Conservation (phyloP, 2,113 vertebrate species). For the Dromaius novaehollandiae region DNA sequence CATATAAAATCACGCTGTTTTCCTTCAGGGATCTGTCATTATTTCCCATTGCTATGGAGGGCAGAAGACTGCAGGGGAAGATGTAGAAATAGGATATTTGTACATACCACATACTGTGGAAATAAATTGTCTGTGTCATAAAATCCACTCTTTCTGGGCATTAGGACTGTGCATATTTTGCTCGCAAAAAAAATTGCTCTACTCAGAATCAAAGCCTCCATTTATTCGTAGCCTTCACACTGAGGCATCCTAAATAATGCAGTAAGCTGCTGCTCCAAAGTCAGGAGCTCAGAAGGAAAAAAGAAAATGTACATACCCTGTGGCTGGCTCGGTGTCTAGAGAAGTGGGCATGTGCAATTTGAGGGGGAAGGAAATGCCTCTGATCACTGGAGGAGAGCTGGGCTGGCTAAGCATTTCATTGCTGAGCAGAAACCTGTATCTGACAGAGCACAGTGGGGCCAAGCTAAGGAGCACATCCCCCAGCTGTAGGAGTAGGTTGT, state of each 20-base stretch:
- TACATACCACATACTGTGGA: neutral
- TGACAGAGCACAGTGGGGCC: fast-evolving
- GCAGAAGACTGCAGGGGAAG: neutral
- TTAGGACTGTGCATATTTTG: conserved; percentile 12
- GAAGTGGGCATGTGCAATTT: neutral
- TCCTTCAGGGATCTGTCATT: neutral
- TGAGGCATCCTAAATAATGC: neutral
- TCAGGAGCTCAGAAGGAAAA: neutral
- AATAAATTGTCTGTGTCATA: neutral
- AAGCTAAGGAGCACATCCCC: fast-evolving
- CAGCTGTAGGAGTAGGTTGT: fast-evolving
- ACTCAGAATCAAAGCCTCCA: conserved; percentile 33
- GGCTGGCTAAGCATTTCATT: neutral
- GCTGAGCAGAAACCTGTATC: neutral
- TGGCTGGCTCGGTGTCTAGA: neutral
- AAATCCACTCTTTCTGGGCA: neutral
- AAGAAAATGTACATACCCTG: neutral
- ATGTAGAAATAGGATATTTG: neutral
- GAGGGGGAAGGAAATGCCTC: neutral
- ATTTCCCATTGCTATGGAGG: neutral
- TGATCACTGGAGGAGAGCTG: neutral
- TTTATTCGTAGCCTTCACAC: conserved; percentile 8
- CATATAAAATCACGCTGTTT: neutral
- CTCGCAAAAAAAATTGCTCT: conserved; percentile 30
- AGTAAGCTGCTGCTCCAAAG: neutral